phyloP scores from a whole-genome alignment of 2,797 vertebrate species.

The Mus spretus region DNA sequence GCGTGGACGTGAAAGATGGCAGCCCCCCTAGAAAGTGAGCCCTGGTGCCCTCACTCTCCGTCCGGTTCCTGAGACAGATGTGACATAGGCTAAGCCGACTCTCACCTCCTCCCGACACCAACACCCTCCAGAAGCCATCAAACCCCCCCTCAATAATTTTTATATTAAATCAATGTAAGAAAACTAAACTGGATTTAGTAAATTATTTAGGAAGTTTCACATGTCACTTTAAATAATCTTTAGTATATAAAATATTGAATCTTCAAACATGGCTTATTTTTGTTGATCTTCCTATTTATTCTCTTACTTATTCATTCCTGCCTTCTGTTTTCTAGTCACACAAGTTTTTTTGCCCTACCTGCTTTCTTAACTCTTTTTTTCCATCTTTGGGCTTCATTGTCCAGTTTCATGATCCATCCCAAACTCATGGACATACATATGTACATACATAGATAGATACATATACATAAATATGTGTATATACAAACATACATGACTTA shows the following conservation, averaged over 20 bases:
- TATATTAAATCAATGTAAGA: background rate
- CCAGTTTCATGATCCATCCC: background rate
- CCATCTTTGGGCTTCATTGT: background rate
- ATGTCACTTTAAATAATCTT: background rate
- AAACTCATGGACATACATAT: background rate
- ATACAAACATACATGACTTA: background rate
- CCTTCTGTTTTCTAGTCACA: background rate
- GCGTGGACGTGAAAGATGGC: conserved; percentile 72
- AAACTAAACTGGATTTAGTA: conserved; percentile 18
- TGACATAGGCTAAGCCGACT: conserved; percentile 56
- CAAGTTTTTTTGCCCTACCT: background rate
- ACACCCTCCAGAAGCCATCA: conserved; percentile 82
- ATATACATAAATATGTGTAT: background rate
- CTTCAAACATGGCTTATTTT: background rate
- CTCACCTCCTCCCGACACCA: conserved; percentile 67
- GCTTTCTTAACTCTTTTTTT: background rate
- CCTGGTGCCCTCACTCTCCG: conserved; percentile 71
- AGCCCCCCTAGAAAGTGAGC: conserved; percentile 81
- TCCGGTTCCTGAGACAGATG: conserved; percentile 64
- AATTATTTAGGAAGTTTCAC: background rate
- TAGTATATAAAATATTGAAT: background rate
- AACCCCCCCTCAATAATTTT: conserved; percentile 75
- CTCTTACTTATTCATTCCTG: background rate
- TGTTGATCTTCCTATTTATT: background rate
- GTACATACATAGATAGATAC: background rate